Percentiles rank a stretch among this genome's conserved stretches.
Evolutionary conservation across 2,113 vertebrate species (phyloP).

Genomic region (Pomatostomus ruficeps): DNA sequence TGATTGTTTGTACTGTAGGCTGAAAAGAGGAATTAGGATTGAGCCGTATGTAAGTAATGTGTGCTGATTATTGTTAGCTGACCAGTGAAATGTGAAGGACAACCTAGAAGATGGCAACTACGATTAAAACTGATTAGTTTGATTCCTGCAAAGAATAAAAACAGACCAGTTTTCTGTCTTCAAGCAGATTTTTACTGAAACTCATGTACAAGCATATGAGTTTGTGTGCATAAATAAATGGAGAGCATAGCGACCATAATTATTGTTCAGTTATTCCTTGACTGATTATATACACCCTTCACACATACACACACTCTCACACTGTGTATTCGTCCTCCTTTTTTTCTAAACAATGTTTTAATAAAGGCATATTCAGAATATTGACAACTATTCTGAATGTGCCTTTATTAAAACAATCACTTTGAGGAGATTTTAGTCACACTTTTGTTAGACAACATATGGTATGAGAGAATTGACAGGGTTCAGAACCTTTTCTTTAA

Average conservation of each 20-base stretch:
- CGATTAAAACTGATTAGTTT: conserved; percentile 36
- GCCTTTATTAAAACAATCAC: neutral
- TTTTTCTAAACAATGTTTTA: neutral
- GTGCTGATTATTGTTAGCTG: conserved; percentile 66
- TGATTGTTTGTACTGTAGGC: conserved; percentile 32
- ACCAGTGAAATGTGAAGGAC: conserved; percentile 81
- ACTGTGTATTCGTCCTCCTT: neutral
- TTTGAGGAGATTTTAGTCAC: neutral
- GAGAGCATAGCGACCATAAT: neutral
- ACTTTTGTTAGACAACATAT: neutral
- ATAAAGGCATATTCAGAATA: too few species aligned
- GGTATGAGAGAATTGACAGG: neutral
- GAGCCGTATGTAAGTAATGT: conserved; percentile 42
- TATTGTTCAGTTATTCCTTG: neutral
- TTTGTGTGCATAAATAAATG: neutral
- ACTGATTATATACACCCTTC: neutral
- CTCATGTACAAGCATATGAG: neutral
- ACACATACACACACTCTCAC: neutral
- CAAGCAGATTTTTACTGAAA: neutral
- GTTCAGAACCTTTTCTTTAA: neutral
- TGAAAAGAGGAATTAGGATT: conserved; percentile 59
- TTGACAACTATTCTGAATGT: neutral
- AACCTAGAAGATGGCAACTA: conserved; percentile 63
- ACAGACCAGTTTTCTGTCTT: neutral
- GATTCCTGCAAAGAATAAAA: neutral